Conservation (phyloP, 2,888 invertebrate species). For the Phyllotreta cruciferae region DNA sequence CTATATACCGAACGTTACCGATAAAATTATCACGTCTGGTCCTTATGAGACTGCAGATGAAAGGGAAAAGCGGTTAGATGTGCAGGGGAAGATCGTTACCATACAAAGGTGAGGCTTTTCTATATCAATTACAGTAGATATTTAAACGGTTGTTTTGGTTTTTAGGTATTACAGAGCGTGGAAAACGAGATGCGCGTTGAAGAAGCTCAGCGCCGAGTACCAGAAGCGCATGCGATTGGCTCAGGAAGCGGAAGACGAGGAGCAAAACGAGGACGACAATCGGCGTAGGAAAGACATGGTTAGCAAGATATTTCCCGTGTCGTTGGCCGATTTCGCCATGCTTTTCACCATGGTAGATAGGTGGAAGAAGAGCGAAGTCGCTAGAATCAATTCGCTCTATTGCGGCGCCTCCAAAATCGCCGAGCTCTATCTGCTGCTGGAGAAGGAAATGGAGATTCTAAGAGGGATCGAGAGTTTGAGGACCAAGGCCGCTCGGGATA, state of each 20-base stretch:
- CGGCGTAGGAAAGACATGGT: slow-evolving; percentile 66
- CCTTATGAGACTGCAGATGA: slow-evolving; percentile 73
- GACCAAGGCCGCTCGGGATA: slow-evolving; percentile 67
- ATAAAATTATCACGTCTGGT: slow-evolving; percentile 67
- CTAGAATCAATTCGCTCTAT: slow-evolving; percentile 69
- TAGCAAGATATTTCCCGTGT: slow-evolving; percentile 74
- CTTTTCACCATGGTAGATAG: slow-evolving; percentile 73
- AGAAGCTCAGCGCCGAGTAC: slow-evolving; percentile 62
- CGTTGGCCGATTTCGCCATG: slow-evolving; percentile 76
- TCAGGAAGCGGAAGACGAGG: slow-evolving; percentile 61
- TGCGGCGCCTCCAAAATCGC: slow-evolving; percentile 74
- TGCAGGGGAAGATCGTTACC: slow-evolving; percentile 61
- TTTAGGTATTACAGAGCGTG: slow-evolving; percentile 65
- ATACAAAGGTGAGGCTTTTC: slow-evolving; percentile 65
- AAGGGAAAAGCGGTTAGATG: slow-evolving; percentile 65
- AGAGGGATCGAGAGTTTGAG: slow-evolving; percentile 74
- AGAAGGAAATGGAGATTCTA: slow-evolving; percentile 76
- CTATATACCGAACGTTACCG: slow-evolving; percentile 69
- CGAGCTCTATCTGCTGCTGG: slow-evolving; percentile 72
- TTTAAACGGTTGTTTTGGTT: background rate
- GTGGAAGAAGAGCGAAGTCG: slow-evolving; percentile 71
- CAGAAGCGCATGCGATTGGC: slow-evolving; percentile 64
- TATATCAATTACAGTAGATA: background rate
- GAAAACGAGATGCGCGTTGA: slow-evolving; percentile 63
- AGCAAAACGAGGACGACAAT: slow-evolving; percentile 62